These are phyloP conservation scores for Eumerus sabulonum DNA, from an alignment of 2,888 invertebrate species.

Conservation along the genomic window DNA sequence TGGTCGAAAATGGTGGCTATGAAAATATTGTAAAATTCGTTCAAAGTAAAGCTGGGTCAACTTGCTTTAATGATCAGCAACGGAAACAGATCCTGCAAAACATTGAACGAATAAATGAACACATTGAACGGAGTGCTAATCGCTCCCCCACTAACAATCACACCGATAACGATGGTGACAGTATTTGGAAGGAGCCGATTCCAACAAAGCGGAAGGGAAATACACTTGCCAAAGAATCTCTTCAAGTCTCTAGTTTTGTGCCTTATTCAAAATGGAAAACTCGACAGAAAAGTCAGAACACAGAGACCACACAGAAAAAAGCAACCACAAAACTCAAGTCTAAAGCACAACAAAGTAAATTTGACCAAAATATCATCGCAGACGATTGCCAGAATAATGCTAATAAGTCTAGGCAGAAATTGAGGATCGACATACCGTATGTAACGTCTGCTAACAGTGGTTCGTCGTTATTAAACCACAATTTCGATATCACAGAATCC, in stretches of 20 bases:
- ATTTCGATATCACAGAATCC: slow-evolving; percentile 24
- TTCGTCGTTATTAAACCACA: slow-evolving; percentile 25
- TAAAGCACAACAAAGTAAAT: not conserved
- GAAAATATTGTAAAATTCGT: slow-evolving; percentile 44
- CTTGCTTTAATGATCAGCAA: slow-evolving; percentile 50
- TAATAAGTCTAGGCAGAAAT: not conserved
- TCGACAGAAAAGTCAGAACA: not conserved
- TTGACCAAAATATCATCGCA: slow-evolving; percentile 16
- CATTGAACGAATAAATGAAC: slow-evolving; percentile 39
- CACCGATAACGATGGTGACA: not conserved
- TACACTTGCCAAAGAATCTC: not conserved
- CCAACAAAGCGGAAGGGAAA: not conserved
- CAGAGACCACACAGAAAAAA: not conserved
- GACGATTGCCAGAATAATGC: not conserved
- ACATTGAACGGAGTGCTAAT: slow-evolving; percentile 2
- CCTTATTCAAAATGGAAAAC: slow-evolving; percentile 46
- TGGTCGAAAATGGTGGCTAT: slow-evolving; percentile 47
- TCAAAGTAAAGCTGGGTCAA: slow-evolving; percentile 28
- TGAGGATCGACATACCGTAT: too few species aligned
- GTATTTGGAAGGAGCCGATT: slow-evolving; percentile 11
- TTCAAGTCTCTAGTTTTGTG: slow-evolving; percentile 9
- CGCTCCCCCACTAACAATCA: too few species aligned
- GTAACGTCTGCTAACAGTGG: not conserved
- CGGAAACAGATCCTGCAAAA: slow-evolving; percentile 47
- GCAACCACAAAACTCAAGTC: not conserved